Base-by-base conservation (phyloP, 2,113 vertebrate species). In the Gracilinanus agilis region DNA sequence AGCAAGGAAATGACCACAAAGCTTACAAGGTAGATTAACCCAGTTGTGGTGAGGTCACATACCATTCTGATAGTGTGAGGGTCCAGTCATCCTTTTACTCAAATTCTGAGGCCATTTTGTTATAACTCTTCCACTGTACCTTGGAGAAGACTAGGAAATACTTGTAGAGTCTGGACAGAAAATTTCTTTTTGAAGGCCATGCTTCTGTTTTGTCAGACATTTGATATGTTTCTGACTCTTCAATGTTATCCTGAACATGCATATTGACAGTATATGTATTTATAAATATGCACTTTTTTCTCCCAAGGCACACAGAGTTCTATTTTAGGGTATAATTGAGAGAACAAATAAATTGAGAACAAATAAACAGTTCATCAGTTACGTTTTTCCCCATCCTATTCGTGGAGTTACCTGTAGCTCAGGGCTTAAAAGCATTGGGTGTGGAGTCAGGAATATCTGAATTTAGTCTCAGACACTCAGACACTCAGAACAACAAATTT, bases 251-350 rank as follows among this genome's bases (percentile, higher is more conserved):
- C 16, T 75, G 19, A 40, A 40, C n/a, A 9, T 83, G 19, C 6
- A 83, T 7, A 40, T 0, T 83, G 1, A 40, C 19, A 83, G 27
- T 40, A 83, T 40, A 40, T 83, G 16, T 83, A 40, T 83, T 83
- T 83, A 19, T 40, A 40, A 83, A 21, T 21, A 21, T 67, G 27
- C 34, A 44, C 75, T 55, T 89, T 90, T 54, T 58, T 34, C 44
- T 89, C 27, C 3, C 75, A 93, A 93, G 25, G 11, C 49, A 92
- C 55, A 13, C 9, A 88, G 21, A 58, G 40, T 49, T 90, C 90
- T 53, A 95, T 34, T 93, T 91, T 83, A 93, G 5, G 44, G 19
- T 91, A 40, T n/a, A 83, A 83, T 0, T 83, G 93, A 93, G 4
- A 83, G 67, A 88, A n/a, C n/a, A n/a, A n/a, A n/a, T n/a, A 75